A percentile compares a stretch with the other conserved stretches of the same genome.
These are phyloP conservation scores for Scaptomyza polygonia DNA, from an alignment of 2,888 invertebrate genomes.

Conservation along the genomic window DNA sequence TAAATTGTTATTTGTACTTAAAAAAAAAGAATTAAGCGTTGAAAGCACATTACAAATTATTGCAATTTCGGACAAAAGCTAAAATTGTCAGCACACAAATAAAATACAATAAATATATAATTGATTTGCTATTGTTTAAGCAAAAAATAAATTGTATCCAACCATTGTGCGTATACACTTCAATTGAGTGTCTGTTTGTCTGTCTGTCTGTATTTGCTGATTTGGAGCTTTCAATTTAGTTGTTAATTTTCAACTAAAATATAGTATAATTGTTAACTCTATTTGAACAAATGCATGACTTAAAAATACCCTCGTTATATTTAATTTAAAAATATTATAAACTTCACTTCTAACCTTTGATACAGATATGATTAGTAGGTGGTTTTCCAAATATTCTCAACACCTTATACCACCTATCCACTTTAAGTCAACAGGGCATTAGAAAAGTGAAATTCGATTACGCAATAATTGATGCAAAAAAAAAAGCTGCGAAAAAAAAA, in stretches of 20 bases:
- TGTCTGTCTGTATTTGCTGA: conserved; percentile 16
- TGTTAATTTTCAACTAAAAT: conserved; percentile 46
- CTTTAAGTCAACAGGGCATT: background rate
- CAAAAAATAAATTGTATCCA: conserved; percentile 63
- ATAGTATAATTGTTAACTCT: background rate
- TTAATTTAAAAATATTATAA: too few species aligned
- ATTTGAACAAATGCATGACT: too few species aligned
- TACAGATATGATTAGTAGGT: too few species aligned
- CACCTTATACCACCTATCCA: fast-evolving
- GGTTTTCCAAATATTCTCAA: too few species aligned
- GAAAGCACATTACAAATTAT: conserved; percentile 29
- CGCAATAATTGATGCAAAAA: conserved; percentile 49
- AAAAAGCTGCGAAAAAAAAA: conserved; percentile 31
- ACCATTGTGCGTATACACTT: conserved; percentile 30
- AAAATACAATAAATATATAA: conserved; percentile 60
- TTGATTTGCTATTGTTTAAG: conserved; percentile 65
- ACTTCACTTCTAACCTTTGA: too few species aligned
- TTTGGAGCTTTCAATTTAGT: conserved; percentile 21
- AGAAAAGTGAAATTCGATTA: conserved; percentile 48
- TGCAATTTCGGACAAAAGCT: conserved; percentile 50
- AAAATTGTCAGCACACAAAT: conserved; percentile 39
- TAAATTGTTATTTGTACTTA: conserved; percentile 28
- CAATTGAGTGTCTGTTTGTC: background rate
- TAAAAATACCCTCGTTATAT: too few species aligned
- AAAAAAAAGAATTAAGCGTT: background rate